Evolutionary conservation across 2,888 invertebrate species (phyloP).

Genomic region (Cabera pusaria): DNA sequence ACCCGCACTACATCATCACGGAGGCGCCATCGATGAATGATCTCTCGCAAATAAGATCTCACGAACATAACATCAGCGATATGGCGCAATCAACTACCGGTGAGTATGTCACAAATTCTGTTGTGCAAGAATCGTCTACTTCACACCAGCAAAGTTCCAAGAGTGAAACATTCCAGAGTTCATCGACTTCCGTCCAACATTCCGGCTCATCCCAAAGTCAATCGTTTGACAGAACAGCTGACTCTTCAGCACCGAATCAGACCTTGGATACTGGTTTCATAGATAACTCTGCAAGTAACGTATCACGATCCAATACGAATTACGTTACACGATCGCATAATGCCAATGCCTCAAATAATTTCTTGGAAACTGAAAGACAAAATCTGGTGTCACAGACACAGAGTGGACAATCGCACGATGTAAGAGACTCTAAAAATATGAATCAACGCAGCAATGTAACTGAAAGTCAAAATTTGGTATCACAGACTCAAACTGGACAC

Average conservation of each 20-base stretch:
- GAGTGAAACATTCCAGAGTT: conserved; percentile 69
- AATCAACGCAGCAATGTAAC: conserved; percentile 59
- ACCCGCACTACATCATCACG: conserved; percentile 79
- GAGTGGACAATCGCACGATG: conserved; percentile 35
- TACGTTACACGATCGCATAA: conserved; percentile 60
- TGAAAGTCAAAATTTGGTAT: conserved; percentile 64
- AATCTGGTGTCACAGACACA: conserved; percentile 57
- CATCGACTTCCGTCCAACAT: conserved; percentile 67
- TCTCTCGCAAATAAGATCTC: conserved; percentile 67
- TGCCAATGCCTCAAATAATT: conserved; percentile 65
- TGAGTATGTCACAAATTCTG: conserved; percentile 69
- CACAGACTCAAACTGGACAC: conserved; percentile 48
- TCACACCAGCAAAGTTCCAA: conserved; percentile 71
- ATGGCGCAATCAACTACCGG: conserved; percentile 72
- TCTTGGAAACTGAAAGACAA: conserved; percentile 72
- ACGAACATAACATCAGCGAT: conserved; percentile 67
- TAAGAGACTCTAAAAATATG: conserved; percentile 48
- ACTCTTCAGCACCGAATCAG: conserved; percentile 63
- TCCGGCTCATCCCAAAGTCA: conserved; percentile 67
- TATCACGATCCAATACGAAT: conserved; percentile 45
- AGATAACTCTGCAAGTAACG: conserved; percentile 51
- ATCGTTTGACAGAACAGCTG: conserved; percentile 63
- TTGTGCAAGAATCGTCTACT: conserved; percentile 63
- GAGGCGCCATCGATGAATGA: conserved; percentile 77
- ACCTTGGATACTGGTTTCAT: conserved; percentile 74